Conservation (phyloP, 2,797 vertebrate species). For the Phoxinus dragarum region DNA sequence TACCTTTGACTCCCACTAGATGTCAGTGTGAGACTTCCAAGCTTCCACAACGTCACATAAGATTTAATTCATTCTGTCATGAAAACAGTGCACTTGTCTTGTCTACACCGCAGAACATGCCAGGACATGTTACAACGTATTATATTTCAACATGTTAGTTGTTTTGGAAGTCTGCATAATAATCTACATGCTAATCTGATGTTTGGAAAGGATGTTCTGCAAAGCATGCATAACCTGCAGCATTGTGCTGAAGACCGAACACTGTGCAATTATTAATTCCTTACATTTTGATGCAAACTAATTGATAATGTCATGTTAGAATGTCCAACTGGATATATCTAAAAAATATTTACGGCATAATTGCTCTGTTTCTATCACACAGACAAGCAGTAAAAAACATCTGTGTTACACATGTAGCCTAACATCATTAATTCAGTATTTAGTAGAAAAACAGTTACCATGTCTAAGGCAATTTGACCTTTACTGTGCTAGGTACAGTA, state of each 20-base stretch:
- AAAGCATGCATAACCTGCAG: background rate
- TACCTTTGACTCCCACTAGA: conserved; percentile 27
- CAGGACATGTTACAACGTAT: conserved; percentile 46
- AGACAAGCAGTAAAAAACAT: background rate
- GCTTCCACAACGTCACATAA: conserved; percentile 1
- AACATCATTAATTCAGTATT: background rate
- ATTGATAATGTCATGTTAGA: background rate
- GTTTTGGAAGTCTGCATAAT: background rate
- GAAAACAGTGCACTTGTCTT: conserved; percentile 15
- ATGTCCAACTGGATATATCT: background rate
- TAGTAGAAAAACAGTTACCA: background rate
- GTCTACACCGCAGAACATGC: conserved; percentile 45
- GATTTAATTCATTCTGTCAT: conserved; percentile 24
- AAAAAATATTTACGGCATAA: background rate
- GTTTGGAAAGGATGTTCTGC: conserved; percentile 13
- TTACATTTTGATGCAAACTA: background rate
- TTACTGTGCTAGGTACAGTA: background rate
- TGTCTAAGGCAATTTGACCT: background rate
- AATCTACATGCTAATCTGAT: conserved; percentile 13
- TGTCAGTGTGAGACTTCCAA: conserved; percentile 49
- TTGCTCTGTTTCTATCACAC: background rate
- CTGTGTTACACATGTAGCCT: background rate
- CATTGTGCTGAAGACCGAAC: background rate
- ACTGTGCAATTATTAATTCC: background rate
- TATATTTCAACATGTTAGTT: conserved; percentile 19